Base-by-base conservation (phyloP, 1,140 invertebrate genomes). In the Akabosia matsudoensis region DNA sequence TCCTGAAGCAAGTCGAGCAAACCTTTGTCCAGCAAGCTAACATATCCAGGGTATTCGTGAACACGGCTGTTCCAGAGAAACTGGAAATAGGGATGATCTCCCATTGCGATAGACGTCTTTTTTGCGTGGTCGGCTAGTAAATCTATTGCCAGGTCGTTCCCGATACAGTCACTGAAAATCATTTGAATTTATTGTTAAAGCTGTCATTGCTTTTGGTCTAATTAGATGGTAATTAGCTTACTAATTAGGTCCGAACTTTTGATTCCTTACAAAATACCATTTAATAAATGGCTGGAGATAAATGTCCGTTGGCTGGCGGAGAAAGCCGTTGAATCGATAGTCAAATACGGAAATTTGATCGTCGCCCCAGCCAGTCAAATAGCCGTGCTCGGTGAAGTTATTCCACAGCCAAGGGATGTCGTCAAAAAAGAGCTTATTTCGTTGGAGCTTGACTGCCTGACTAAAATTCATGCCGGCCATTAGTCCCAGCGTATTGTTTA, bases 21-120 rank as follows among this genome's bases (percentile, higher is more conserved):
- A 0, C 82, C 52, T 0, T 83, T 77, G 77, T 94, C 93, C 84
- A 92, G 90, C 1, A 88, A n/a, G 7, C 1, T 4, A 4, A 30
- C 26, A 7, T 30, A 28, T 10, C 30, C 24, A 4, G 1, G 30
- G 1, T 7, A 3, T 67, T 67, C 30, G 13, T 28, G 30, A 31
- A 31, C n/a, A 10, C 24, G 61, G n/a, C 26, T 67, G n/a, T 7
- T 31, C 61, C 61, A 67, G 26, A 67, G 2, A n/a, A 67, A 67
- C 2, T 67, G 61, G n/a, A 67, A 67, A n/a, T 67, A 67, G 61
- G 24, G 61, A 67, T 31, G 28, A n/a, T 28, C 61, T 30, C 28
- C 10, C 24, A 67, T 30, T 7, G 61, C 28, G 28, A 2, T 10
- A 7, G 61, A 3, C 7, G 31, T 30, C 30, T 67, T 67, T 31